Conservation (phyloP, 2,888 invertebrate species). For the Drosophila antonietae region DNA sequence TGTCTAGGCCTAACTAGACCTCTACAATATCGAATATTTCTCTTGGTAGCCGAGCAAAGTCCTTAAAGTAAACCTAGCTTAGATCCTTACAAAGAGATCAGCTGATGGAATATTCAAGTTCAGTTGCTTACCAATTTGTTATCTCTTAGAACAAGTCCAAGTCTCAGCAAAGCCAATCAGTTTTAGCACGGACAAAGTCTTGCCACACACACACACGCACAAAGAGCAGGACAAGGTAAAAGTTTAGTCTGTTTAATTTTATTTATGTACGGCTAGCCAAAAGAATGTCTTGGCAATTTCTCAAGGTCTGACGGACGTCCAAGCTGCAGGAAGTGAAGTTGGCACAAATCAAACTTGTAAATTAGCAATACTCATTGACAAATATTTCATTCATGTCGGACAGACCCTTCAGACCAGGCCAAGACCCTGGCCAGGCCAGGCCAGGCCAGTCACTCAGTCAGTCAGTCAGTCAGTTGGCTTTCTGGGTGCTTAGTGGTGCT, state of each 20-base stretch:
- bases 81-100: not conserved
- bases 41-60: not conserved
- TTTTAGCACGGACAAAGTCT: not conserved
- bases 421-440: no score
- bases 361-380: slow-evolving; percentile 81
- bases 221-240: slow-evolving; percentile 1
- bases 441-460: slow-evolving; percentile 2
- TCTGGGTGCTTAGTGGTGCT: slow-evolving; percentile 21
- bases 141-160: not conserved
- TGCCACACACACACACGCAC: not conserved
- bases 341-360: slow-evolving; percentile 81
- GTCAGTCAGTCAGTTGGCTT: slow-evolving; percentile 10
- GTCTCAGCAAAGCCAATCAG: slow-evolving; percentile 1
- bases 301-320: slow-evolving; percentile 38
- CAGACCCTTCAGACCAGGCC: slow-evolving; percentile 24
- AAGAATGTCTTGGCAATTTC: slow-evolving; percentile 72
- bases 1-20: not conserved
- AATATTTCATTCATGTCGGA: slow-evolving; percentile 71
- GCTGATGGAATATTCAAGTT: not conserved
- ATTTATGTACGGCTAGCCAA: slow-evolving; percentile 76
- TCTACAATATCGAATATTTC: not conserved
- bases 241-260: slow-evolving; percentile 53
- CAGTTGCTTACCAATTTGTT: not conserved
- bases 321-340: slow-evolving; percentile 33
- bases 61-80: not conserved